A percentile compares a stretch with the other conserved stretches of the same genome.
Conservation (phyloP, 2,888 invertebrate genomes). For the Caprella mutica region DNA sequence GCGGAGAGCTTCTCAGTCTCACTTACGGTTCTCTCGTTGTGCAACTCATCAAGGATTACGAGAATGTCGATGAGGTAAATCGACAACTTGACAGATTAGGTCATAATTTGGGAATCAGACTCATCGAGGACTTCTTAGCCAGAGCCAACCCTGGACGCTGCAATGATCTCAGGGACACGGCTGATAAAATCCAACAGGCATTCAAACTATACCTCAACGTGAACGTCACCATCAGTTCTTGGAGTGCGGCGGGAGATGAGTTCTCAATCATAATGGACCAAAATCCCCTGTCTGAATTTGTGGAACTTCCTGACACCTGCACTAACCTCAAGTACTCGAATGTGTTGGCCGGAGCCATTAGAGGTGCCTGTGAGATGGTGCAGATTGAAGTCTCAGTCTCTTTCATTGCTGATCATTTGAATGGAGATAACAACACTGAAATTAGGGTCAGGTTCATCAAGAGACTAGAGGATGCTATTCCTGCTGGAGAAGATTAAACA, state of each 20-base stretch:
- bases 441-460: slow-evolving; percentile 87
- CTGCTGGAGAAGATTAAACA: slow-evolving; percentile 96
- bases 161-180: slow-evolving; percentile 89
- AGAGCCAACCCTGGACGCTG: slow-evolving; percentile 77
- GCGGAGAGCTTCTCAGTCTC: slow-evolving; percentile 88
- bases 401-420: slow-evolving; percentile 89
- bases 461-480: slow-evolving; percentile 91
- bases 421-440: slow-evolving; percentile 88
- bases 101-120: slow-evolving; percentile 93
- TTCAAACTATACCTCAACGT: slow-evolving; percentile 78
- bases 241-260: slow-evolving; percentile 89
- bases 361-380: slow-evolving; percentile 92
- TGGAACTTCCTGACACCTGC: slow-evolving; percentile 78
- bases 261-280: slow-evolving; percentile 90
- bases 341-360: slow-evolving; percentile 66
- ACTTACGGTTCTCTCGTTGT: slow-evolving; percentile 97
- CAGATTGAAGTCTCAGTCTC: slow-evolving; percentile 89
- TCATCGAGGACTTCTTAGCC: slow-evolving; percentile 96
- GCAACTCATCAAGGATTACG: slow-evolving; percentile 91
- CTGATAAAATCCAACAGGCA: slow-evolving; percentile 76
- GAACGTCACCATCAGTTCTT: slow-evolving; percentile 74
- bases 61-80: slow-evolving; percentile 94
- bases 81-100: slow-evolving; percentile 91
- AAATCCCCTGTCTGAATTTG: slow-evolving; percentile 93
- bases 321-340: slow-evolving; percentile 75